These are phyloP conservation scores for Sinopyrophorus schimmeli DNA, from an alignment of 2,888 invertebrate genomes.

Conservation along the genomic window DNA sequence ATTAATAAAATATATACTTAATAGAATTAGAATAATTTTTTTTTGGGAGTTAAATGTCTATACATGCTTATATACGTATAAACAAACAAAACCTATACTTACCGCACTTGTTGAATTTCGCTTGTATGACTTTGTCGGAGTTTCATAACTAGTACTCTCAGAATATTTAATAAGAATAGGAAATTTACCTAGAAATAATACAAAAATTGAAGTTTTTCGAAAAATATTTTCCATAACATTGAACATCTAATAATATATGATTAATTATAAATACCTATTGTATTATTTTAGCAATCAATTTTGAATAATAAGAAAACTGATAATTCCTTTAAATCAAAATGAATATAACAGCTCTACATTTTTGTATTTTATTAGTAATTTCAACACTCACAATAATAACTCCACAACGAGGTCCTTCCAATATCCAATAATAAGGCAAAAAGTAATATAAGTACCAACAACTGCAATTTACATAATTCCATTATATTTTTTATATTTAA, in stretches of 20 bases:
- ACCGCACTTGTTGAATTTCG: slow-evolving; percentile 75
- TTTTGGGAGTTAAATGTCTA: too few species aligned
- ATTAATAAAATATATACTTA: too few species aligned
- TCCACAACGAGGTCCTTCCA: slow-evolving; percentile 82
- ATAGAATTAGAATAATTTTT: too few species aligned
- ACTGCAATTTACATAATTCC: slow-evolving; percentile 48
- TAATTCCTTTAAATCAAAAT: too few species aligned
- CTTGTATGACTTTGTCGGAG: slow-evolving; percentile 72
- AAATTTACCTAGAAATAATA: slow-evolving; percentile 72
- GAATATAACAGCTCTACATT: too few species aligned
- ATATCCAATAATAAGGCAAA: slow-evolving; percentile 80
- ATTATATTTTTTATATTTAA: background rate
- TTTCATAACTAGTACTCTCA: slow-evolving; percentile 77
- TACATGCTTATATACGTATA: too few species aligned
- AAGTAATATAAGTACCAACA: slow-evolving; percentile 89
- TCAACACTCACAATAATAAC: slow-evolving; percentile 72
- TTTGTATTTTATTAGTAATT: background rate
- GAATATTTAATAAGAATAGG: slow-evolving; percentile 76
- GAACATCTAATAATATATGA: background rate
- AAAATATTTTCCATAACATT: too few species aligned
- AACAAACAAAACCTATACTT: too few species aligned
- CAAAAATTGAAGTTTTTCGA: too few species aligned
- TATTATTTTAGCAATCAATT: too few species aligned
- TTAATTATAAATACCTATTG: background rate
- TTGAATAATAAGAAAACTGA: background rate